phyloP scores from a whole-genome alignment of 2,113 vertebrate species.

The Notechis scutatus region DNA sequence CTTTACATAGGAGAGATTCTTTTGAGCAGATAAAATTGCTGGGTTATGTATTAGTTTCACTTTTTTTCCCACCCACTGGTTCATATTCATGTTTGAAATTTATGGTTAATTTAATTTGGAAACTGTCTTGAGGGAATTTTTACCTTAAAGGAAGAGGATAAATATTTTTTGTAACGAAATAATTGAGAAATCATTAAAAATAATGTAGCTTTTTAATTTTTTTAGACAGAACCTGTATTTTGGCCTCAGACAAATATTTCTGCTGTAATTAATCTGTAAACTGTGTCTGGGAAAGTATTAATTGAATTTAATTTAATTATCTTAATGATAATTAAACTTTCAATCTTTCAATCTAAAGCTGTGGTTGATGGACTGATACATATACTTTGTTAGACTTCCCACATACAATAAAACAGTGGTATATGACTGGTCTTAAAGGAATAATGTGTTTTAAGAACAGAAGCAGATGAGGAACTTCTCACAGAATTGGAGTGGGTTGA shows the following conservation, averaged over 20 bases:
- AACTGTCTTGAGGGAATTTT: background rate
- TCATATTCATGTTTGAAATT: background rate
- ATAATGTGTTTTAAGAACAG: constrained; percentile 3
- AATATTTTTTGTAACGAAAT: background rate
- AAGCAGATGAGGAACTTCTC: background rate
- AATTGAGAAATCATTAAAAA: background rate
- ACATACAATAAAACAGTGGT: constrained; percentile 8
- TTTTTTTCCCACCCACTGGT: background rate
- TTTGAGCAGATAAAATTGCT: background rate
- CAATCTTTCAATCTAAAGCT: constrained; percentile 35
- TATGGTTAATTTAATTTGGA: background rate
- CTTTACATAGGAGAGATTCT: background rate
- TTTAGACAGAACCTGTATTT: background rate
- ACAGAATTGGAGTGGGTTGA: background rate
- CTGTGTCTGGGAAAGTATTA: background rate
- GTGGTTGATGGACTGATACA: constrained; percentile 21
- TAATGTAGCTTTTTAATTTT: background rate
- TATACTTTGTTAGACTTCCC: constrained; percentile 18
- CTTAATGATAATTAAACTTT: constrained; percentile 28
- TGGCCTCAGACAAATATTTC: constrained; percentile 25
- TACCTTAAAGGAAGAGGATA: background rate
- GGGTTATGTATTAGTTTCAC: background rate
- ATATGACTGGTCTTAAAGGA: background rate
- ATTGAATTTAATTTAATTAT: background rate
- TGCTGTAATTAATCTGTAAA: background rate